A percentile compares a stretch with the other conserved stretches of the same genome.
Conservation (phyloP, 2,113 vertebrate species). For the Ahaetulla prasina region DNA sequence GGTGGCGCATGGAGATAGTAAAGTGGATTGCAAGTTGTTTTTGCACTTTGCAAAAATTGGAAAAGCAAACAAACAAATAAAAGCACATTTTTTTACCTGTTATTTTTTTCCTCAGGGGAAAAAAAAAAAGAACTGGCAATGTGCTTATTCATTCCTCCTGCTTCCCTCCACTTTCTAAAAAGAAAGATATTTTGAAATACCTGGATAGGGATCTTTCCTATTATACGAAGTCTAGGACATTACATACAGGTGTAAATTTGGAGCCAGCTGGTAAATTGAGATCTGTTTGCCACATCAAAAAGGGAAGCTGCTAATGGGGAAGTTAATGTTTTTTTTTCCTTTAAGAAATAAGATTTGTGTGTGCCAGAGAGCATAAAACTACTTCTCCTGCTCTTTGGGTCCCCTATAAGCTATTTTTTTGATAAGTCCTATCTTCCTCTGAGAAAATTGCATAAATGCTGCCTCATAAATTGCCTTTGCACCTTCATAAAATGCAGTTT, state of each 20-base stretch:
- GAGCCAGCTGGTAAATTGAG: background rate
- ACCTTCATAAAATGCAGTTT: background rate
- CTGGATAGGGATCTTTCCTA: background rate
- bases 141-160: background rate
- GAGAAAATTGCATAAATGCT: background rate
- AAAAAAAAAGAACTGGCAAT: background rate
- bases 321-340: background rate
- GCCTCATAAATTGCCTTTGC: background rate
- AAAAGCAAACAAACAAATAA: background rate
- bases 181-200: background rate
- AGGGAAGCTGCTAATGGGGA: background rate
- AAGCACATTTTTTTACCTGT: background rate
- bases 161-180: background rate
- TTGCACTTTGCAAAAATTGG: background rate
- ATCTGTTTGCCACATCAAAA: background rate
- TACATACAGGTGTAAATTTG: background rate
- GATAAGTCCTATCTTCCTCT: background rate
- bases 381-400: background rate
- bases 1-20: background rate
- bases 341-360: background rate
- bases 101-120: fast-evolving
- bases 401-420: background rate
- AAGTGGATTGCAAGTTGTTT: background rate
- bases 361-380: background rate
- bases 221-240: background rate